These are phyloP conservation scores for Dasysyrphus albostriatus DNA, from an alignment of 2,888 invertebrate genomes.

Conservation along the genomic window DNA sequence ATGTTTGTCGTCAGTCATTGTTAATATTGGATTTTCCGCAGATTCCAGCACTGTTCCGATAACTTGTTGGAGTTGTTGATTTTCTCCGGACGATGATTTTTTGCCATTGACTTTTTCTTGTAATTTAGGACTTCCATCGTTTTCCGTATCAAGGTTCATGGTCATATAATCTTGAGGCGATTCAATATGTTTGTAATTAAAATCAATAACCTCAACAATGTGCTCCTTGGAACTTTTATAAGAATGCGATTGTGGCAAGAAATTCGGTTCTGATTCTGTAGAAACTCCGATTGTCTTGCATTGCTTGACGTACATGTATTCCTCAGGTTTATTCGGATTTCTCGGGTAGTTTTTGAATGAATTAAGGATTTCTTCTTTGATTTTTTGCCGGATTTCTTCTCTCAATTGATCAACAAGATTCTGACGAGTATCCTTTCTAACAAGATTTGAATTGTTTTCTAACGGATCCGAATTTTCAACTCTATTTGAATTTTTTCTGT, in stretches of 20 bases:
- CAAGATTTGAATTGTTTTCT: not conserved
- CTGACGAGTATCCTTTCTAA: slow-evolving; percentile 31
- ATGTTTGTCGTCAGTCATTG: not conserved
- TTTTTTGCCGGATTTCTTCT: slow-evolving; percentile 5
- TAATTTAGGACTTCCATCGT: not conserved
- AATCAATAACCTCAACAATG: not conserved
- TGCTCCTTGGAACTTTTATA: not conserved
- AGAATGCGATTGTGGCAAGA: not conserved
- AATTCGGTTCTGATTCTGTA: slow-evolving; percentile 22
- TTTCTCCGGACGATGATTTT: not conserved
- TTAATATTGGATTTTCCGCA: not conserved
- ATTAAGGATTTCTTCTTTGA: slow-evolving; percentile 8
- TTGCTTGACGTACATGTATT: not conserved
- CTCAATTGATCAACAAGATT: slow-evolving; percentile 20
- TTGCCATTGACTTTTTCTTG: not conserved
- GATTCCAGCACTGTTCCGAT: not conserved
- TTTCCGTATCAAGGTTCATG: not conserved
- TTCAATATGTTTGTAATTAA: not conserved
- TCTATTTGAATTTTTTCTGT: not conserved
- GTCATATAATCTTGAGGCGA: not conserved
- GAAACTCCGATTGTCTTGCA: slow-evolving; percentile 26
- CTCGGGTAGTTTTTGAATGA: not conserved
- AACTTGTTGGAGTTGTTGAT: not conserved
- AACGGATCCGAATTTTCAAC: not conserved
- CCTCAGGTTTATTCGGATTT: not conserved